Evolutionary conservation across 2,888 invertebrate genomes (phyloP).

Genomic region (Drosophila eohydei): DNA sequence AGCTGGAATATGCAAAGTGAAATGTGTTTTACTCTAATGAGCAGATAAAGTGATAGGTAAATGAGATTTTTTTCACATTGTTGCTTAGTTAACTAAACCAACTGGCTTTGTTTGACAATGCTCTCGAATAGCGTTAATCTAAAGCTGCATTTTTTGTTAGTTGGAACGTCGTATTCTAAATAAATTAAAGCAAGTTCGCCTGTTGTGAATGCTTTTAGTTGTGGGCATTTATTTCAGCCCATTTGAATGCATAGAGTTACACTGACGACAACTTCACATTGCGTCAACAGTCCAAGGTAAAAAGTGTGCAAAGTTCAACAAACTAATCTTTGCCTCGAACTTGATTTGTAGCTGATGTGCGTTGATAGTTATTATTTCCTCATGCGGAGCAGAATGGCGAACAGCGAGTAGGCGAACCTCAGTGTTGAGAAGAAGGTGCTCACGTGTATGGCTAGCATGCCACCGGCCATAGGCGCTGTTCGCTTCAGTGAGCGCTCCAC

Average conservation of each 20-base stretch:
- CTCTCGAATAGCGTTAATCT: neutral
- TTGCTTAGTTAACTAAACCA: neutral
- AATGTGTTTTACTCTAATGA: neutral
- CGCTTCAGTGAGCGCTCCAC: slow-evolving; percentile 66
- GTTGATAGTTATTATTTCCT: slow-evolving; percentile 29
- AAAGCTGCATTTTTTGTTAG: neutral
- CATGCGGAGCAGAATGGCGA: slow-evolving; percentile 68
- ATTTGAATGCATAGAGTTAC: neutral
- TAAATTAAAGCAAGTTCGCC: neutral
- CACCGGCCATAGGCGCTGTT: slow-evolving; percentile 63
- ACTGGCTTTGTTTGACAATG: neutral
- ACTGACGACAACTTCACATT: neutral
- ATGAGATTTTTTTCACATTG: neutral
- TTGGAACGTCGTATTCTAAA: neutral
- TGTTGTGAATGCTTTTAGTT: neutral
- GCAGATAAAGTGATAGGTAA: neutral
- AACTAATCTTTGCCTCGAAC: too few species aligned
- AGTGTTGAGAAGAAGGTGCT: slow-evolving; percentile 68
- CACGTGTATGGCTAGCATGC: slow-evolving; percentile 72
- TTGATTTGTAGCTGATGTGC: neutral
- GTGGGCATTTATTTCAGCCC: neutral
- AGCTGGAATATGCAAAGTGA: neutral
- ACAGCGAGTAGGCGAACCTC: slow-evolving; percentile 71
- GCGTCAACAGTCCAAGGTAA: too few species aligned
- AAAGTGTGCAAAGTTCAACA: too few species aligned